Conservation (phyloP, 2,888 invertebrate genomes). For the Clistopyga incitator region DNA sequence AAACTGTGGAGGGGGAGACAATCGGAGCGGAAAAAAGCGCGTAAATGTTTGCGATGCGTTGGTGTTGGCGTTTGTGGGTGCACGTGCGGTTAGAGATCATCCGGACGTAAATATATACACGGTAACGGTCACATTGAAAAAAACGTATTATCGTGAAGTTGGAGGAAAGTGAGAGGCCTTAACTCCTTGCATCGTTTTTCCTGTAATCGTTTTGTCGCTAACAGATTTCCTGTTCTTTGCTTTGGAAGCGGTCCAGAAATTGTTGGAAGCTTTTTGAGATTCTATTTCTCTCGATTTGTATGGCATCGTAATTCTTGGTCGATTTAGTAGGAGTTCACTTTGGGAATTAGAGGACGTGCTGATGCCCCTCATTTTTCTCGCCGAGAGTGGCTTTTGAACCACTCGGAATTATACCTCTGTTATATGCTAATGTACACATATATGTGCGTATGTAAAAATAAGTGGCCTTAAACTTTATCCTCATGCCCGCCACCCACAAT, state of each 20-base stretch:
- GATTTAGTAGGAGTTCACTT: neutral
- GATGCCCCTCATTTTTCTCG: neutral
- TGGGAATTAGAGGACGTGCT: too few relatives aligned
- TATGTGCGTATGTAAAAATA: constrained; percentile 55
- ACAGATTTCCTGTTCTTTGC: constrained; percentile 5
- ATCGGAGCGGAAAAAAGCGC: neutral
- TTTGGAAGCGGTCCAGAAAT: neutral
- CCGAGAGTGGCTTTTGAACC: neutral
- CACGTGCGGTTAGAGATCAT: neutral
- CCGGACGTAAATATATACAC: neutral
- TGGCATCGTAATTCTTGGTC: neutral
- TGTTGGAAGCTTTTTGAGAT: neutral
- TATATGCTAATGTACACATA: too few relatives aligned
- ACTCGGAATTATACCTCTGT: neutral
- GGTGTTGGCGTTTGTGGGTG: too few relatives aligned
- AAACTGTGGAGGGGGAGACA: neutral
- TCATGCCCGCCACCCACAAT: constrained; percentile 63
- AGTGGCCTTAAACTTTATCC: constrained; percentile 68
- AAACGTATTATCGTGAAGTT: constrained; percentile 13
- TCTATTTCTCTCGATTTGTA: neutral
- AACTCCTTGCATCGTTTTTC: constrained; percentile 7
- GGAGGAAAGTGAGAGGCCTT: neutral
- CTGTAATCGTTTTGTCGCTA: neutral
- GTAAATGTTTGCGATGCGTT: neutral
- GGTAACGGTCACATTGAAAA: constrained; percentile 14